Conservation (phyloP, 2,797 vertebrate species). For the Sebastolobus altivelis region DNA sequence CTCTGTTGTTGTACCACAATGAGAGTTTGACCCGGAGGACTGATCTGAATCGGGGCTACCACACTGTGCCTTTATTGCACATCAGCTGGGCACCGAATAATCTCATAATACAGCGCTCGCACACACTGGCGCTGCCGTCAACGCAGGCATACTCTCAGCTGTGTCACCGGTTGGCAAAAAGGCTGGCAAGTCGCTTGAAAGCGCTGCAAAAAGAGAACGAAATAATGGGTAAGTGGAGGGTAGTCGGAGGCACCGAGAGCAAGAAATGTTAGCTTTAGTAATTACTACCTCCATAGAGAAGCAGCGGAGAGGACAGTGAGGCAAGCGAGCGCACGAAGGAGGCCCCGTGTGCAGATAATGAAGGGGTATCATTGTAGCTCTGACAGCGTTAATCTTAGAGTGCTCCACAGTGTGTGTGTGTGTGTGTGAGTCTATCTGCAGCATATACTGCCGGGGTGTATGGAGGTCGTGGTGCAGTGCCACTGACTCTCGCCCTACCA, state of each 20-base stretch:
- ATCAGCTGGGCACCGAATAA: conserved; percentile 80
- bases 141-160: conserved; percentile 66
- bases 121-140: conserved; percentile 53
- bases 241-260: conserved; percentile 70
- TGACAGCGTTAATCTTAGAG: conserved; percentile 89
- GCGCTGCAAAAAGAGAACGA: conserved; percentile 51
- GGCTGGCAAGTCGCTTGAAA: conserved; percentile 52
- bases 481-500: conserved; percentile 70
- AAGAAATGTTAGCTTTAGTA: conserved; percentile 85
- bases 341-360: conserved; percentile 87
- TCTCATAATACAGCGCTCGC: conserved; percentile 74
- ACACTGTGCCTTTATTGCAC: conserved; percentile 75
- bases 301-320: conserved; percentile 82
- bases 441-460: conserved; percentile 45
- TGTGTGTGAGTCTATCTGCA: conserved; percentile 25
- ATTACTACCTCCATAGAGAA: conserved; percentile 85
- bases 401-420: conserved; percentile 46
- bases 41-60: conserved; percentile 68
- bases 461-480: conserved; percentile 52
- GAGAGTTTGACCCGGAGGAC: conserved; percentile 70
- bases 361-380: conserved; percentile 86
- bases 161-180: conserved; percentile 69
- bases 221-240: conserved; percentile 60
- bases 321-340: conserved; percentile 79
- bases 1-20: conserved; percentile 49